These are phyloP conservation scores for Nomada ferruginata DNA, from an alignment of 2,888 invertebrate genomes.

Conservation along the genomic window DNA sequence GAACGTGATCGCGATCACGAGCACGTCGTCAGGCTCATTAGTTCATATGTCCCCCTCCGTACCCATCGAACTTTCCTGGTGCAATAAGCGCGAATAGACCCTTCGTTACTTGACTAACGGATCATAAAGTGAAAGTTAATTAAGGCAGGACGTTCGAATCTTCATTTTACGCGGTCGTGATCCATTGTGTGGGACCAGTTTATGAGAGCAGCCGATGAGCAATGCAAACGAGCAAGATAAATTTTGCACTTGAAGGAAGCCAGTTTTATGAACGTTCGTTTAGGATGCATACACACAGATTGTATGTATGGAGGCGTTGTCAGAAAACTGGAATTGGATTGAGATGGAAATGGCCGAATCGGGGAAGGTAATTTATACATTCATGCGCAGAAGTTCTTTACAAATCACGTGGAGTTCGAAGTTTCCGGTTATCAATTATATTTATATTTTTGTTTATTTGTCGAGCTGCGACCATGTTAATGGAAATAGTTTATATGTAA, in stretches of 20 bases:
- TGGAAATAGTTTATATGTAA: too few species aligned
- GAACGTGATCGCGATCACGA: constrained; percentile 23
- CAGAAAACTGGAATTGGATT: neutral
- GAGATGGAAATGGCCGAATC: neutral
- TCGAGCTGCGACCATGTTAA: too few species aligned
- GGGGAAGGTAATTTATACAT: too few species aligned
- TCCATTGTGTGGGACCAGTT: constrained; percentile 26
- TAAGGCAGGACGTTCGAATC: constrained; percentile 42
- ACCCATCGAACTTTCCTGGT: neutral
- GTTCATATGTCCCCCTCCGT: neutral
- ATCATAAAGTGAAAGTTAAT: constrained; percentile 61
- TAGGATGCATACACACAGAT: neutral
- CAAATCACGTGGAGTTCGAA: too few species aligned
- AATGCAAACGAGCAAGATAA: neutral
- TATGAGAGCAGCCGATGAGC: constrained; percentile 4
- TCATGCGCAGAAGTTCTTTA: too few species aligned
- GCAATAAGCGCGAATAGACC: constrained; percentile 43
- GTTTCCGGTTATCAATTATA: too few species aligned
- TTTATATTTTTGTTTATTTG: too few species aligned
- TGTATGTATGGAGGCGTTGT: neutral
- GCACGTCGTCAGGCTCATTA: constrained; percentile 42
- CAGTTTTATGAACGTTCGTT: neutral
- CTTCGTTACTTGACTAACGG: constrained; percentile 12
- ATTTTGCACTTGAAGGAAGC: neutral
- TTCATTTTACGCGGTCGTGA: constrained; percentile 27